These are phyloP conservation scores for Mormyrus lacerda DNA, from an alignment of 2,113 vertebrate species.

Conservation along the genomic window DNA sequence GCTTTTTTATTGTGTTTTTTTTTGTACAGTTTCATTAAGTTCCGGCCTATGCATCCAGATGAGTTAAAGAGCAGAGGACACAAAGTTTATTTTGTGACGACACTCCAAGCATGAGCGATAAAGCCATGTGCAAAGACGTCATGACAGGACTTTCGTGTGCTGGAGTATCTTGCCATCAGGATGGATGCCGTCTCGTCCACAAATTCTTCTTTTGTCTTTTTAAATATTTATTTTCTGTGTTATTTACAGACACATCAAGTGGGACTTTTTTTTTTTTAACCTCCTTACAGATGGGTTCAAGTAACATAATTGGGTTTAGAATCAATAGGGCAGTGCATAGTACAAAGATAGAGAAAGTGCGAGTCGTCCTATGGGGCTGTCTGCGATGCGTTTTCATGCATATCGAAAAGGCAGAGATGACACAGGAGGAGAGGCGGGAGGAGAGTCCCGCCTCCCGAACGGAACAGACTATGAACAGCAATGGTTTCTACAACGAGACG, in stretches of 20 bases:
- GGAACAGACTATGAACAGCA: constrained; percentile 65
- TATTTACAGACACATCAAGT: constrained; percentile 67
- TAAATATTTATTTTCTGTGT: constrained; percentile 46
- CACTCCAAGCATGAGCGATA: constrained; percentile 90
- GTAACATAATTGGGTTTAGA: constrained; percentile 73
- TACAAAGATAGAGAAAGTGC: constrained; percentile 85
- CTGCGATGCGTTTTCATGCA: constrained; percentile 56
- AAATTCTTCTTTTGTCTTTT: constrained; percentile 40
- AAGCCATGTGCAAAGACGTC: constrained; percentile 86
- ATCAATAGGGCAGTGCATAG: constrained; percentile 88
- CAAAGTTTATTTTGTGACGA: constrained; percentile 90
- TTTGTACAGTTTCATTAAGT: constrained; percentile 67
- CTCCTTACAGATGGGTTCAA: constrained; percentile 75
- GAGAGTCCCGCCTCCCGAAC: constrained; percentile 38
- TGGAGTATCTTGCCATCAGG: constrained; percentile 67
- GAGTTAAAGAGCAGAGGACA: constrained; percentile 93
- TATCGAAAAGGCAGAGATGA: constrained; percentile 44
- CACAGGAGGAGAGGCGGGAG: constrained; percentile 63
- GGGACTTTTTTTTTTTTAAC: constrained; percentile 44
- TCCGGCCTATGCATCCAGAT: constrained; percentile 98
- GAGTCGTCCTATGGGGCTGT: constrained; percentile 67
- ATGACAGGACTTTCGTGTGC: constrained; percentile 50
- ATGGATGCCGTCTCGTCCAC: constrained; percentile 44
- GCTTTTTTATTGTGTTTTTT: constrained; percentile 56
- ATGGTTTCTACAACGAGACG: constrained; percentile 66